Base-by-base conservation (phyloP, 1,140 invertebrate species). In the Anoplolepis gracilipes region DNA sequence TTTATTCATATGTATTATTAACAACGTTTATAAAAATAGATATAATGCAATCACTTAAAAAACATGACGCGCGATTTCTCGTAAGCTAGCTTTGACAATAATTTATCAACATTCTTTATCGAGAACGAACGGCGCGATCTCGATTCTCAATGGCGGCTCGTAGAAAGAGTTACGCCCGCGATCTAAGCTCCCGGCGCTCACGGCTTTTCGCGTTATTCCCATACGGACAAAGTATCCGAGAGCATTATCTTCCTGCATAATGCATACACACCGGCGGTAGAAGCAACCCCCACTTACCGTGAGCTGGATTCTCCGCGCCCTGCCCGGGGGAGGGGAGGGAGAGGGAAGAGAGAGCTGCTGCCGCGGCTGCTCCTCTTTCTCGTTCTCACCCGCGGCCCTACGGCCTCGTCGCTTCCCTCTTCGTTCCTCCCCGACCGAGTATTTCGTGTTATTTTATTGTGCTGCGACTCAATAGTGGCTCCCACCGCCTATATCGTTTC, bases 161-260 rank as follows among this genome's bases (percentile, higher is more conserved):
- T 42, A 22, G 73, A 81, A 89, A 85, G 88, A 85, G 85, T 90
- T 90, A 89, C 64, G 72, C 64, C 30, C 81, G 87, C 77, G 86
- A 53, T 87, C 82, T 75, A 81, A 88, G 73, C 70, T 59, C 85
- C 84, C 57, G 33, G 73, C 33, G 79, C 86, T 90, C 76, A 72
- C 75, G 90, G 92, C 91, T 94, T 94, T 93, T 90, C 93, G 93
- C 94, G 93, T 94, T 94, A 95, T 94, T 94, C 93, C 92, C 93
- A 93, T 94, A 94, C 93, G 94, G 93, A 94, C 93, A 93, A 95
- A 95, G 94, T 94, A 94, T 94, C 91, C 92, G 90, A 92, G 93
- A 94, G 94, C 92, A 95, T 95, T 95, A 95, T 95, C 94, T 94
- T 94, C 94, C 92, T 95, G 93, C 94, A 95, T 95, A 94, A 95